These are phyloP conservation scores for Dusona sp. DNA, from an alignment of 2,888 invertebrate species.

Conservation along the genomic window DNA sequence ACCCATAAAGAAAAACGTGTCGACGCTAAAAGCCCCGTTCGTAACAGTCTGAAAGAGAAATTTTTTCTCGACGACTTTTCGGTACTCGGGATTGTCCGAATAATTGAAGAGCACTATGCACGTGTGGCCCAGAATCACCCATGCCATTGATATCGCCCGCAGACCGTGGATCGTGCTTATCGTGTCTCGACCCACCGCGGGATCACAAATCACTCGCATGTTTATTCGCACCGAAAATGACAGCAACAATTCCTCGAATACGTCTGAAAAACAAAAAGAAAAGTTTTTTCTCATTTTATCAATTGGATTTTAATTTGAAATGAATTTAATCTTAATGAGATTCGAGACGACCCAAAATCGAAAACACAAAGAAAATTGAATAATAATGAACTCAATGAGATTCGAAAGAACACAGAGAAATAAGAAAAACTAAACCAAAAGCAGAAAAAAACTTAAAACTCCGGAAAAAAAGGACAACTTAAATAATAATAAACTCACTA, in stretches of 20 bases:
- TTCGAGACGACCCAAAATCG: too few species aligned
- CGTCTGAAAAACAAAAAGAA: slow-evolving; percentile 72
- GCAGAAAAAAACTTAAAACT: background rate
- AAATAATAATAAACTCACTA: slow-evolving; percentile 73
- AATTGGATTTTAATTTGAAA: too few species aligned
- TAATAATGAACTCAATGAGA: too few species aligned
- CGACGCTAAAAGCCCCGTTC: slow-evolving; percentile 84
- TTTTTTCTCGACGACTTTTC: slow-evolving; percentile 83
- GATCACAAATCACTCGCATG: slow-evolving; percentile 82
- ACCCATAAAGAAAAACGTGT: slow-evolving; percentile 86
- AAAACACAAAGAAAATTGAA: too few species aligned
- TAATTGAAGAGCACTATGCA: slow-evolving; percentile 93
- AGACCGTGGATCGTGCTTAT: slow-evolving; percentile 84
- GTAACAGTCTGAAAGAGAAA: slow-evolving; percentile 84
- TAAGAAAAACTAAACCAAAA: background rate
- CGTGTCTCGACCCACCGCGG: slow-evolving; percentile 83
- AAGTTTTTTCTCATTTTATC: too few species aligned
- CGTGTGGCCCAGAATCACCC: slow-evolving; percentile 85
- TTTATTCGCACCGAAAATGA: slow-evolving; percentile 83
- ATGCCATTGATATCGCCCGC: slow-evolving; percentile 84
- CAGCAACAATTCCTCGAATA: slow-evolving; percentile 82
- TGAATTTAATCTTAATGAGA: background rate
- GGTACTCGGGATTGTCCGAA: slow-evolving; percentile 89
- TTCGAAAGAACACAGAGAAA: too few species aligned
- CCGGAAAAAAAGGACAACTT: background rate